Base-by-base conservation (phyloP, 2,888 invertebrate species). In the Drosophila siamana region DNA sequence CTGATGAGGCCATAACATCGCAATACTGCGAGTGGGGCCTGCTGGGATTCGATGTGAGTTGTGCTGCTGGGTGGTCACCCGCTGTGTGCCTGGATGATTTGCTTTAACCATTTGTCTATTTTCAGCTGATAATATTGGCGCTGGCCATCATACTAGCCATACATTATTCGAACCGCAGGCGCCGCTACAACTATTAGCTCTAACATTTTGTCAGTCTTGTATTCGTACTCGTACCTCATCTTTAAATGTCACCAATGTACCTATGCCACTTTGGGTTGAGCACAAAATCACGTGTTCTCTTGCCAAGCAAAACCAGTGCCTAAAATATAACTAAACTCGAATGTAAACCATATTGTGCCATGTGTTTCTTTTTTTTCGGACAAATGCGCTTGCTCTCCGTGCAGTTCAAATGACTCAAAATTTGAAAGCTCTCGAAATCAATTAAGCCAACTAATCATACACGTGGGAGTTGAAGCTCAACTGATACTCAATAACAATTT, bases 161-260 rank as follows among this genome's bases (percentile, higher is more conserved):
- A 64, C 90, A 90, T 55, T 90, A 89, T 33, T 78, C 84, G n/a
- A 90, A 91, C 74, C 90, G 87, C 38, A 74, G 65, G 24, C 85
- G 90, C 15, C 87, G 90, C 54, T 90, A 76, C 61, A 89, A 87
- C 69, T 90, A 91, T 73, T 91, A 75, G 43, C 36, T 33, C 24
- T 57, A 47, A 55, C 15, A 28, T 41, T 19, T 41, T 54, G 44
- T 60, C 22, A 56, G 57, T 36, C 38, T 43, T 51, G 51, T 44
- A 63, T 9, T 30, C 4, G 28, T 50, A 30, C 41, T 46, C 24
- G 62, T 69, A 70, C 56, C 76, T 74, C 77, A 76, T 30, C 11
- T 51, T 40, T 65, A 74, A 72, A 69, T 59, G 78, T 84, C 87
- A 78, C 78, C 67, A 61, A 84, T 70, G 81, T 82, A 78, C 85